Base-by-base conservation (phyloP, 2,888 invertebrate genomes). In the Eudemis profundana region DNA sequence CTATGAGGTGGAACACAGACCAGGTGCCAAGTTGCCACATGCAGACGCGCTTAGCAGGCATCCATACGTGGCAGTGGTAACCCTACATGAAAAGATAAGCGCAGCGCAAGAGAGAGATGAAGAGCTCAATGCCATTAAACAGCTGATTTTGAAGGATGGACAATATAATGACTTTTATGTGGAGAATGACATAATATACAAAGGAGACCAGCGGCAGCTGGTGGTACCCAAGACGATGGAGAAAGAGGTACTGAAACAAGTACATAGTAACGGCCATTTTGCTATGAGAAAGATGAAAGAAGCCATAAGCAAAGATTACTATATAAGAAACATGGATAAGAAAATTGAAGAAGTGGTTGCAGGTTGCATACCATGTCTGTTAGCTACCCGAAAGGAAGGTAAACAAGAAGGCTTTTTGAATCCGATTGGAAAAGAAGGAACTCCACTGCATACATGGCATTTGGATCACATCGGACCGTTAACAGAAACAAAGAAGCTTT, bases 41-140 rank as follows among this genome's bases (percentile, higher is more conserved):
- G 42, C 42, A 54, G 54, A 54, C n/a, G 54, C 54, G 4, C 54
- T 54, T 23, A 42, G 54, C 54, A 27, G 54, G 15, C 27, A 17
- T 15, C 42, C 54, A 17, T 42, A 23, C 29, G 54, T 42, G 0
- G 54, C 54, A 10, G 29, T 56, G 4, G 29, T 46, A 12, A 57
- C 19, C 23, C 4, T 38, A 17, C n/a, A 59, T 14, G 29, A 47
- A 15, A 33, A 36, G 40, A 19, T 33, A 19, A 46, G 57, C n/a
- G 42, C 42, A 27, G 57, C 59, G 15, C 59, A 59, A 38, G 59
- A 47, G 1, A 15, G 12, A 15, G 59, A 59, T 15, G 59, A 59
- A 3, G 59, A 42, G 4, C 47, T 59, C 17, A 47, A 12, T 12
- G 54, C 54, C 4, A 56, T 56, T 15, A 56, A 38, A 44, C 54